These are phyloP conservation scores for Amphiduros pacificus DNA, from an alignment of 2,888 invertebrate genomes.

Conservation along the genomic window DNA sequence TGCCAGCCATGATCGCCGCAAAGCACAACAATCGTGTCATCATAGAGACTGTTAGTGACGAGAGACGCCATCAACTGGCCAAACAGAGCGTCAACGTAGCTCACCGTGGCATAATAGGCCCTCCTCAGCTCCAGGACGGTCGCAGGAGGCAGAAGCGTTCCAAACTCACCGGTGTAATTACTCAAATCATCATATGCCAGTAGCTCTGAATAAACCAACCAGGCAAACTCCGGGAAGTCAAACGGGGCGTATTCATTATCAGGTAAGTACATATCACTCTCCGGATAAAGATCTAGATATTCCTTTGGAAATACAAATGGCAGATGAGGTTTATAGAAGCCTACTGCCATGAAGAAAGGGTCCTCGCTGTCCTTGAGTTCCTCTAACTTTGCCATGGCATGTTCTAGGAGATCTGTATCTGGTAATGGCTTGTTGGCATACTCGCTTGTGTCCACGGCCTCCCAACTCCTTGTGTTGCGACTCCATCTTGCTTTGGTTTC, in stretches of 20 bases:
- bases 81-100: constrained; percentile 33
- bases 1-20: constrained; percentile 40
- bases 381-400: constrained; percentile 14
- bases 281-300: constrained; percentile 19
- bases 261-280: constrained; percentile 29
- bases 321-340: constrained; percentile 27
- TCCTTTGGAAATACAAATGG: constrained; percentile 20
- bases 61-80: constrained; percentile 31
- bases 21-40: constrained; percentile 36
- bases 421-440: constrained; percentile 2
- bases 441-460: not conserved
- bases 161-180: constrained; percentile 26
- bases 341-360: constrained; percentile 29
- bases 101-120: constrained; percentile 35
- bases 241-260: not conserved
- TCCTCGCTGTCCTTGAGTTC: constrained; percentile 11
- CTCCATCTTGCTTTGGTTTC: constrained; percentile 14
- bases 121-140: constrained; percentile 31
- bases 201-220: constrained; percentile 6
- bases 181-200: constrained; percentile 16
- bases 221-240: constrained; percentile 6
- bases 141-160: constrained; percentile 30
- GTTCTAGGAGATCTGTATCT: constrained; percentile 16
- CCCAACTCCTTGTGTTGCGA: not conserved
- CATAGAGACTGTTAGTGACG: constrained; percentile 25